A percentile compares a stretch with the other conserved stretches of the same genome.
Evolutionary conservation across 2,888 invertebrate genomes (phyloP).

Genomic region (Keiferia lycopersicella): DNA sequence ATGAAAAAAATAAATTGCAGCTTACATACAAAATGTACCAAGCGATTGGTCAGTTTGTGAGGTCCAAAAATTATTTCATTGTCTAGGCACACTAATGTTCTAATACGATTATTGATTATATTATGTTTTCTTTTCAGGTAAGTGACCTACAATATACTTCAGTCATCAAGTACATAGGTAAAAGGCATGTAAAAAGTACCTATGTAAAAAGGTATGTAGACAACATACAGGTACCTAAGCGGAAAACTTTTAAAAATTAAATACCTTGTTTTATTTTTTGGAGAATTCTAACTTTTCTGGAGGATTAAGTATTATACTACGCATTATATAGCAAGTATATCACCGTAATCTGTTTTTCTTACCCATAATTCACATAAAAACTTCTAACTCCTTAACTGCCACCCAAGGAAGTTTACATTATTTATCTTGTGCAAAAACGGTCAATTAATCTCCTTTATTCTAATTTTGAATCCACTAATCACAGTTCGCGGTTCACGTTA

Average conservation of each 20-base stretch:
- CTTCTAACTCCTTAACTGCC: slow-evolving; percentile 11
- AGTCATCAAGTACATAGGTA: background rate
- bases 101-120: background rate
- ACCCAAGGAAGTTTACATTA: background rate
- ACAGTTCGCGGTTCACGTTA: slow-evolving; percentile 32
- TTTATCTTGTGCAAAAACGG: slow-evolving; percentile 16
- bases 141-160: background rate
- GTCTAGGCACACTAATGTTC: too few species aligned
- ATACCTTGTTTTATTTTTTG: too few species aligned
- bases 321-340: too few species aligned
- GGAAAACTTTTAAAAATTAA: too few species aligned
- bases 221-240: too few species aligned
- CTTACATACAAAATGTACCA: too few species aligned
- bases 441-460: slow-evolving; percentile 20
- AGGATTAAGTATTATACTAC: too few species aligned
- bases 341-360: background rate
- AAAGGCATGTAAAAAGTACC: background rate
- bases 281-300: too few species aligned
- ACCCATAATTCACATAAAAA: background rate
- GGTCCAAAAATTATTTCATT: too few species aligned
- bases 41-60: too few species aligned
- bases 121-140: background rate
- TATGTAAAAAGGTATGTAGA: too few species aligned
- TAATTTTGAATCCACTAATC: slow-evolving; percentile 32
- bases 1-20: too few species aligned